phyloP scores from a whole-genome alignment of 2,113 vertebrate genomes.

The Anseranas semipalmata region DNA sequence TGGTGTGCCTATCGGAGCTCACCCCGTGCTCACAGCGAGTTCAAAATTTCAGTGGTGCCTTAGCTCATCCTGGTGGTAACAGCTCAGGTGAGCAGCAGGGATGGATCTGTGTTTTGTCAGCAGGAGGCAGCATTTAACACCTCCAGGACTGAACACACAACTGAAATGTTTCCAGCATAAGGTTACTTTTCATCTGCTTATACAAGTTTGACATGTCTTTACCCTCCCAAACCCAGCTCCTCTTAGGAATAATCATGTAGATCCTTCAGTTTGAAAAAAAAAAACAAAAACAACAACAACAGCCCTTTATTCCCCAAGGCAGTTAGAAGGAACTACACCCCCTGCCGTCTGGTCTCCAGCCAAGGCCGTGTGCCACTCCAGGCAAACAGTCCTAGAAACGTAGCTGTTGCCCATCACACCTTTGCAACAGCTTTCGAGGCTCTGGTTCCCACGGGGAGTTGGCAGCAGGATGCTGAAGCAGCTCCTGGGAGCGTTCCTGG shows the following conservation, averaged over 20 bases:
- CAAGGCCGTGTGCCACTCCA: rapidly evolving
- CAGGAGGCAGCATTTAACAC: constrained; percentile 24
- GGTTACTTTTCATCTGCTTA: neutral
- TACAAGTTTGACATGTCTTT: neutral
- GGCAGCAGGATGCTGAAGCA: neutral
- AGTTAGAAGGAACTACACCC: neutral
- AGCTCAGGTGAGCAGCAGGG: neutral
- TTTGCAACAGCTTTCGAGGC: neutral
- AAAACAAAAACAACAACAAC: no score
- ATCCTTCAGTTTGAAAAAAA: neutral
- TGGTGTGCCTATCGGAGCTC: rapidly evolving
- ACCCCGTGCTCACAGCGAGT: rapidly evolving
- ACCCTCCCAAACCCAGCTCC: neutral
- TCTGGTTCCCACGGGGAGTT: neutral
- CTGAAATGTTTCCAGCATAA: rapidly evolving
- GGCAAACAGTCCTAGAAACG: neutral
- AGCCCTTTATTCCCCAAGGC: constrained; percentile 4
- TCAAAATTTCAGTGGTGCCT: neutral
- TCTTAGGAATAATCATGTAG: neutral
- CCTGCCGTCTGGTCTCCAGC: neutral
- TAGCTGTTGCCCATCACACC: neutral
- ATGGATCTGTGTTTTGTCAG: neutral
- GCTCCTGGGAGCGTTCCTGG: neutral
- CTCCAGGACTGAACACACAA: rapidly evolving
- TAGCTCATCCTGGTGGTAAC: rapidly evolving